Evolutionary conservation across 1,140 invertebrate species (phyloP).

Genomic region (Cotesia glomerata): DNA sequence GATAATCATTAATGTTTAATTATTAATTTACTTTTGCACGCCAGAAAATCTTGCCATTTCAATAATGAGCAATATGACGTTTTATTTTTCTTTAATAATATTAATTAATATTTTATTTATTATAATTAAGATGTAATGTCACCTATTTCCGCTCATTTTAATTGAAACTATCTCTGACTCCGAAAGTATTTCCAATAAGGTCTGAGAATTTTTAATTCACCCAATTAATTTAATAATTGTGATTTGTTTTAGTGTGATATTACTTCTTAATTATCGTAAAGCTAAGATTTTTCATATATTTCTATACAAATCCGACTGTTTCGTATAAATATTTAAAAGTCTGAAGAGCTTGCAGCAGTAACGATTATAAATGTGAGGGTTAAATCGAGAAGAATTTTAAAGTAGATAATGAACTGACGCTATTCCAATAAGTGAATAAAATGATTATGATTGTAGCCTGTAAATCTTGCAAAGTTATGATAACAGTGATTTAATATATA

Average conservation of each 20-base stretch:
- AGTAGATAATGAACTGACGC: neutral
- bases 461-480: constrained; percentile 56
- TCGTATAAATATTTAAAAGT: neutral
- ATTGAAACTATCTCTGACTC: too few species aligned
- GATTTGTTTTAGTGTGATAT: neutral
- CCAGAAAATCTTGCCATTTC: constrained; percentile 23
- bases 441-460: constrained; percentile 42
- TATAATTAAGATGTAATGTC: neutral
- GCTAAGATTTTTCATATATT: neutral
- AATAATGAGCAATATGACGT: neutral
- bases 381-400: neutral
- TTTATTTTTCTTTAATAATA: neutral
- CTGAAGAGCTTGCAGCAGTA: neutral
- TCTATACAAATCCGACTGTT: neutral
- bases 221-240: neutral
- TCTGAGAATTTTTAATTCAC: neutral
- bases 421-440: constrained; percentile 8
- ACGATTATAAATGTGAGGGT: too few species aligned
- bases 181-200: too few species aligned
- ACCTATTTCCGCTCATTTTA: neutral
- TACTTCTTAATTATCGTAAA: neutral
- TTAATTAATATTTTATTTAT: constrained; percentile 13
- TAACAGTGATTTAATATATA: constrained; percentile 62
- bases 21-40: neutral
- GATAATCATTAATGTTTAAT: constrained; percentile 1